Evolutionary conservation across 2,888 invertebrate genomes (phyloP).

Genomic region (Hetaerina titia): DNA sequence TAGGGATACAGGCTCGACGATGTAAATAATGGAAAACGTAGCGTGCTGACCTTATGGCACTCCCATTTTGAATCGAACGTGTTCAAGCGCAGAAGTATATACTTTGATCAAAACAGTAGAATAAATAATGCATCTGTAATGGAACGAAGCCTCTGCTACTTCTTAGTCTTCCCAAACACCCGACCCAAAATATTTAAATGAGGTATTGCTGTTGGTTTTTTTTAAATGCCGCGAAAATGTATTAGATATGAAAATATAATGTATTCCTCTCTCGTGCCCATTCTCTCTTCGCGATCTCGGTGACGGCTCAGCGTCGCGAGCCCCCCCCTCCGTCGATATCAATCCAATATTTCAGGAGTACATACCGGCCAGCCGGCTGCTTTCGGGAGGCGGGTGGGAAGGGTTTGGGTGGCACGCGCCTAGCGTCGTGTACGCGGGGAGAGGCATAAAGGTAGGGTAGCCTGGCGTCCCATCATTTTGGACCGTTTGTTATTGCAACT

Average conservation of each 20-base stretch:
- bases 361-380: background rate
- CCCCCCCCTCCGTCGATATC: background rate
- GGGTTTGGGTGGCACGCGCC: background rate
- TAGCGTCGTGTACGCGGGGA: background rate
- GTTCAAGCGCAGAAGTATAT: no score
- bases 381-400: background rate
- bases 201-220: conserved; percentile 2
- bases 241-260: background rate
- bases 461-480: conserved; percentile 51
- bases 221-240: background rate
- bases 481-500: conserved; percentile 63
- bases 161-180: no score
- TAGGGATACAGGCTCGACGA: no score
- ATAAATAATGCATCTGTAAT: no score
- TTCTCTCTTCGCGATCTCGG: conserved; percentile 12
- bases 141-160: no score
- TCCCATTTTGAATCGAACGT: no score
- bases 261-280: background rate
- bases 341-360: conserved; percentile 19
- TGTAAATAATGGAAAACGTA: no score
- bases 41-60: no score
- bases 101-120: no score
- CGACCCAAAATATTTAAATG: background rate
- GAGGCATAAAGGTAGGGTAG: conserved; percentile 29
- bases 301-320: background rate